A percentile compares a stretch with the other conserved stretches of the same genome.
Evolutionary conservation across 1,140 invertebrate genomes (phyloP).

Genomic region (Pogonognathellus flavescens): DNA sequence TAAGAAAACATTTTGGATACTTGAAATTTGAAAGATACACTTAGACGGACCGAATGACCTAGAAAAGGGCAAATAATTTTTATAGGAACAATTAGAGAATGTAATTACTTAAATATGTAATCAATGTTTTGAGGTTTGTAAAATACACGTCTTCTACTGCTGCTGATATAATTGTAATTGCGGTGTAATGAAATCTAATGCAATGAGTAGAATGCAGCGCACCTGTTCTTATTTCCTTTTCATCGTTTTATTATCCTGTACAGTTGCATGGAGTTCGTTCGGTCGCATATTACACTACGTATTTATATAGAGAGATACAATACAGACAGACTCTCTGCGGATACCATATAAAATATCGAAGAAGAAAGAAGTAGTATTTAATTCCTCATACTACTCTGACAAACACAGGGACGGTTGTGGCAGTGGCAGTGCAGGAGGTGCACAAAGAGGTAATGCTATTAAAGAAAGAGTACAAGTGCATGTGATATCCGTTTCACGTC

Average conservation of each 20-base stretch:
- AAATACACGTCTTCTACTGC: slow-evolving; percentile 27
- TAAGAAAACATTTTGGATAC: too few relatives aligned
- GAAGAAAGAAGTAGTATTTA: neutral
- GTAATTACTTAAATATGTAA: slow-evolving; percentile 43
- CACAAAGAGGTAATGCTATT: neutral
- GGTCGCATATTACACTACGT: neutral
- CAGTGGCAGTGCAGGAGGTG: neutral
- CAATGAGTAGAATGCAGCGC: slow-evolving; percentile 23
- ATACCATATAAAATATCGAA: neutral
- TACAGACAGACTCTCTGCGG: neutral
- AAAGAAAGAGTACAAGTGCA: slow-evolving; percentile 44
- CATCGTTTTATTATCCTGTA: neutral
- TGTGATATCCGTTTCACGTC: slow-evolving; percentile 46
- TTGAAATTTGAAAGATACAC: neutral
- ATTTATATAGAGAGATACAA: neutral
- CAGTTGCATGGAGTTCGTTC: neutral
- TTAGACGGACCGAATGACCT: slow-evolving; percentile 2
- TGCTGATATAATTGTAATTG: slow-evolving; percentile 36
- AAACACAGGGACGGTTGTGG: neutral
- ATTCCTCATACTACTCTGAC: too few relatives aligned
- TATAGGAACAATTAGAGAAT: slow-evolving; percentile 8
- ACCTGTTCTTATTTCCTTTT: slow-evolving; percentile 41
- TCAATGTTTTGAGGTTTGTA: slow-evolving; percentile 35
- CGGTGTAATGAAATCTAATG: slow-evolving; percentile 42
- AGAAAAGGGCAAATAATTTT: slow-evolving; percentile 26